Evolutionary conservation across 2,888 invertebrate species (phyloP), one percentile per base, ranked within the genome.

Genomic region (Phlogophora meticulosa): DNA sequence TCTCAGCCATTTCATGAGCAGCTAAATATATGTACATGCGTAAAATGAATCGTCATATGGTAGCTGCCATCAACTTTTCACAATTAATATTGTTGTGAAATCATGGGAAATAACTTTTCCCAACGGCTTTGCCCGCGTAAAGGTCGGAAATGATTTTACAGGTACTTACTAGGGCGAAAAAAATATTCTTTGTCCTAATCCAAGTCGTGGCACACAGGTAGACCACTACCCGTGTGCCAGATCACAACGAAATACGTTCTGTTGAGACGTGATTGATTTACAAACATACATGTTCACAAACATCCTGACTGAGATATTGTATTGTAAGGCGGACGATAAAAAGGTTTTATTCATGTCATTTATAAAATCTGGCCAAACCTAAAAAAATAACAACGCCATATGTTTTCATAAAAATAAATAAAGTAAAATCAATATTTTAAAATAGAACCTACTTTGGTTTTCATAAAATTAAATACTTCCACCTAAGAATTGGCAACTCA

Each of bases 401-500:
- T n/a, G n/a, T 0, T n/a, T 7, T 2, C 7, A 4, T 38, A 0
- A 63, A 38, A 45, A 46, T n/a, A 0, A 34, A 24, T 20, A 4
- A 0, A 42, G 4, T 20, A 36, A 24, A 13, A 17, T 0, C n/a
- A n/a, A n/a, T n/a, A n/a, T n/a, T n/a, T n/a, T 34, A 10, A 40
- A 65, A 48, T 20, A 3, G 5, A 38, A 32, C 28, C 7, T 40
- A 5, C 10, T 22, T 22, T 15, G 15, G 15, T 13, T 60, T 42
- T 17, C 7, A 42, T 22, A 13, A 64, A n/a, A 38, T 38, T 13
- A 46, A 36, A 7, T 15, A 24, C 11, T 42, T 42, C 11, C 13
- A 52, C 42, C 51, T 22, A 17, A 38, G 7, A 55, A 34, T 73
- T 71, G 56, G 66, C 71, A 73, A 55, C 57, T 42, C 20, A 32